Base-by-base conservation (phyloP, 2,113 vertebrate genomes). In the cattle (Bos taurus) region DNA sequence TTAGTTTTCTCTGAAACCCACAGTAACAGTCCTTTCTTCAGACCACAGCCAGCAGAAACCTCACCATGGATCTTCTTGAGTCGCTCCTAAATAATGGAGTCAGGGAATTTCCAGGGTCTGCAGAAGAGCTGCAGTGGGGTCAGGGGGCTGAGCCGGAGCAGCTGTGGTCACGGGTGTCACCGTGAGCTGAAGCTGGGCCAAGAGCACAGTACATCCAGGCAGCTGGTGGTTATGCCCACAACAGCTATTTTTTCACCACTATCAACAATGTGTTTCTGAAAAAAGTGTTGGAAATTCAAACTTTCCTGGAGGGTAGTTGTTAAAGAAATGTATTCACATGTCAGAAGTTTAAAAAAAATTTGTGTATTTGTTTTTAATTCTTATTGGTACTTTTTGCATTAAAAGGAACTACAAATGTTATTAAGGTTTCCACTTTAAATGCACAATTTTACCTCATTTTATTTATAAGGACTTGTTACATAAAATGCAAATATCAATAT, bases 381-480 rank as follows among this genome's bases (percentile, higher is more conserved):
- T 96, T 93, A 87, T 19, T 56, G 77, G 80, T 95, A 89, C 28
- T 92, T 94, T 93, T 46, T 74, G 64, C 21, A 50, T 95, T 88
- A 94, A 96, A 97, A 95, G 59, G 95, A 88, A 85, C 91, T 94
- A 87, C 71, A 97, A 91, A 30, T 97, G 90, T 98, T 97, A 91
- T 92, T 95, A 95, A 98, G 88, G 59, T 92, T 92, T 86, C 88
- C 96, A 97, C 60, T 90, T 96, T 83, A 92, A 97, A 96, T 62
- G 89, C 74, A 97, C 96, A 90, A 94, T 98, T 98, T 97, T 81
- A 95, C 52, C 57, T 97, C 89, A 93, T 98, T 98, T 99, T 99
- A 99, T 98, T 98, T 98, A 98, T 98, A 99, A 98, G 98, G 98
- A 98, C 95, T 97, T 84, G 67, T 99, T 99, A 99, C 98, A 99